A percentile compares a stretch with the other conserved stretches of the same genome.
Conservation (phyloP, 2,888 invertebrate species). For the Epinotia bilunana region DNA sequence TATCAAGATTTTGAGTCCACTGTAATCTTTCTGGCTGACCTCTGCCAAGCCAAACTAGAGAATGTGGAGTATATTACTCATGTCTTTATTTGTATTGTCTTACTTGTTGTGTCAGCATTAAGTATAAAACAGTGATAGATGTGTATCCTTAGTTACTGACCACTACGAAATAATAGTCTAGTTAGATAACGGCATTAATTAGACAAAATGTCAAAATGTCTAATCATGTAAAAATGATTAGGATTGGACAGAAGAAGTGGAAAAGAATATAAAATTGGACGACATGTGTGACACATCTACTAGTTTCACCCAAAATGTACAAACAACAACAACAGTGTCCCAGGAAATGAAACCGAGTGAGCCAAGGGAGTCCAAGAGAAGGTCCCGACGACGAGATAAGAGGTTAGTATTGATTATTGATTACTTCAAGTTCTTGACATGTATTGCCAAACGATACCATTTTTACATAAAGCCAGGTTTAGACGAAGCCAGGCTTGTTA, state of each 20-base stretch:
- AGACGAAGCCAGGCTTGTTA: no score
- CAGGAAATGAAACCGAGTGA: conserved; percentile 69
- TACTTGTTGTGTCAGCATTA: no score
- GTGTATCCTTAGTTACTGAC: no score
- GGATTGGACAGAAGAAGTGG: conserved; percentile 83
- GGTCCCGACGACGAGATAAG: conserved; percentile 72
- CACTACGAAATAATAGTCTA: no score
- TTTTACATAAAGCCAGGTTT: background rate
- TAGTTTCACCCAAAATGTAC: conserved; percentile 70
- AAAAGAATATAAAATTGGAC: conserved; percentile 78
- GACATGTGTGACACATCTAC: conserved; percentile 71
- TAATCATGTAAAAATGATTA: conserved; percentile 48
- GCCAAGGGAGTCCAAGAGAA: conserved; percentile 68
- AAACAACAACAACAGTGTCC: conserved; percentile 53
- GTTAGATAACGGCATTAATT: no score
- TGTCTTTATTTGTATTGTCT: no score
- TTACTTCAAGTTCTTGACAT: background rate
- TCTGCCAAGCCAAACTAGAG: no score
- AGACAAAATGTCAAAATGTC: background rate
- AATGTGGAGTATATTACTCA: no score
- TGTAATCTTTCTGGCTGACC: no score
- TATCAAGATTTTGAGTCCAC: no score
- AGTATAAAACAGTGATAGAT: no score
- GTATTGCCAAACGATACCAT: background rate
- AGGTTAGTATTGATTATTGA: conserved; percentile 59